Evolutionary conservation across 1,140 invertebrate genomes (phyloP), one percentile per base, ranked within the genome.

Genomic region (Paraescarpia echinospica): DNA sequence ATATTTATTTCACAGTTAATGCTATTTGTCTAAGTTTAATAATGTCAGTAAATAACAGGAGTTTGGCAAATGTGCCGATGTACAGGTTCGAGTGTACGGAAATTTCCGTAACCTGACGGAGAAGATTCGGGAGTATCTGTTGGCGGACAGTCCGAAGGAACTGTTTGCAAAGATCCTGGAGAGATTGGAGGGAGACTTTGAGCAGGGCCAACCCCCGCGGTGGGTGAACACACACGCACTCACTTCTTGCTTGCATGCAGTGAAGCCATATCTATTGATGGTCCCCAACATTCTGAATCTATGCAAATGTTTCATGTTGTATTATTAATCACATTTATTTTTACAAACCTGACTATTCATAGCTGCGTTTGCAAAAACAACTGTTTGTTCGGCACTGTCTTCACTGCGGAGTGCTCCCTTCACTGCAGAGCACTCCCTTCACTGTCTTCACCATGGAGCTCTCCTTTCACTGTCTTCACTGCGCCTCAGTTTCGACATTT

Each of bases 101-200:
- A 93, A 90, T 35, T 95, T 95, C 92, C 92, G 92, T 27, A 93
- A 91, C 6, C 89, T 95, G 91, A 94, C 94, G 88, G 31, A 94
- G n/a, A 94, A 94, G 89, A 94, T 95, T 9, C n/a, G 92, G 88
- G 94, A 94, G 12, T 95, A 94, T 88, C 91, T 95, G 89, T 89
- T 90, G 35, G 94, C 94, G 18, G 93, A 93, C 41, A 94, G 34
- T 14, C 94, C 94, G 18, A 92, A 93, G 6, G 94, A 94, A 33
- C 89, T 95, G 59, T 95, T 94, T 93, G 93, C 93, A 8, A 95
- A 94, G 92, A 94, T 95, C 41, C 93, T 95, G 18, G 94, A 93
- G 33, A 93, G 94, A 88, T 92, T 94, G 41, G 94, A 94, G 59
- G 92, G 91, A 18, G 94, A 95, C 89, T 94, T 94, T 93, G 94